Evolutionary conservation across 1,140 invertebrate genomes (phyloP).

Genomic region (Arctopsyche grandis): DNA sequence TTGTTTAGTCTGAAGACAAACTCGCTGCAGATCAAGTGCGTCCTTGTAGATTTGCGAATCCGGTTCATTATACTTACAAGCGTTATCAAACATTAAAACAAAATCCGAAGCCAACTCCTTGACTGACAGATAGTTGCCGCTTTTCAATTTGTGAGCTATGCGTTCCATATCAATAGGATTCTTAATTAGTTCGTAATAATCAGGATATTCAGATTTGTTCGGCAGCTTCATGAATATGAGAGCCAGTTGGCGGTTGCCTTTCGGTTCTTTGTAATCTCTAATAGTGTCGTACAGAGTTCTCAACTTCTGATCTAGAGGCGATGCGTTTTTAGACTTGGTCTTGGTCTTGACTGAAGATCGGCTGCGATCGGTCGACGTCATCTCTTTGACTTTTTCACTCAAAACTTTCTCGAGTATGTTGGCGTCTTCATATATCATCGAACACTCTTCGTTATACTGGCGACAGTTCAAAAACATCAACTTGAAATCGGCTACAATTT

Average conservation of each 20-base stretch:
- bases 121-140: slow-evolving; percentile 81
- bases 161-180: slow-evolving; percentile 97
- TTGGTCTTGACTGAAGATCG: slow-evolving; percentile 58
- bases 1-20: slow-evolving; percentile 92
- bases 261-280: slow-evolving; percentile 88
- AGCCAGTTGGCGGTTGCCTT: slow-evolving; percentile 83
- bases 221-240: slow-evolving; percentile 95
- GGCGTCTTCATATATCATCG: slow-evolving; percentile 94
- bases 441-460: slow-evolving; percentile 96
- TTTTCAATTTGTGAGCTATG: slow-evolving; percentile 89
- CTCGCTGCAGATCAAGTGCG: slow-evolving; percentile 90
- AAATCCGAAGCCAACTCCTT: slow-evolving; percentile 94
- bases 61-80: slow-evolving; percentile 99
- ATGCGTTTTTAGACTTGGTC: slow-evolving; percentile 57
- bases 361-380: slow-evolving; percentile 59
- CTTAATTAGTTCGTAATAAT: slow-evolving; percentile 98
- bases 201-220: slow-evolving; percentile 93
- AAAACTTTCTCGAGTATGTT: slow-evolving; percentile 87
- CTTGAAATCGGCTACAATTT: slow-evolving; percentile 73
- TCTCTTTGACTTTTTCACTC: slow-evolving; percentile 84
- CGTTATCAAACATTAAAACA: slow-evolving; percentile 98
- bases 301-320: slow-evolving; percentile 79
- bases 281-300: slow-evolving; percentile 91
- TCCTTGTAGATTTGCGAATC: slow-evolving; percentile 99
- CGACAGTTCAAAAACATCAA: slow-evolving; percentile 97